A percentile compares a stretch with the other conserved stretches of the same genome.
Conservation (phyloP, 1,140 invertebrate species). For the Coelopa frigida region DNA sequence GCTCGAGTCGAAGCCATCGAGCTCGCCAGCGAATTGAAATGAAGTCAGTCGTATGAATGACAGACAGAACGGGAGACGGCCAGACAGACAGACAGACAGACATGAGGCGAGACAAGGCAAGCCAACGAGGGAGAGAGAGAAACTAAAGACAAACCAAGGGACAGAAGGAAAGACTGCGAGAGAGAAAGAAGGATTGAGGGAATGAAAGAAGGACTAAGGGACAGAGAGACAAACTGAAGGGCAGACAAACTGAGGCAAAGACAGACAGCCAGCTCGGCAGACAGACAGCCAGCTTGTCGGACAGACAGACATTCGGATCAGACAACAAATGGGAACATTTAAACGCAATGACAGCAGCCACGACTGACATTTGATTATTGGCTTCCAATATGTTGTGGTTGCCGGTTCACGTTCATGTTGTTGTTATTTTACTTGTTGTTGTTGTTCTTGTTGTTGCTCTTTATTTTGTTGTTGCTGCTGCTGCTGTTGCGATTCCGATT, state of each 20-base stretch:
- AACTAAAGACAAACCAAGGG: neutral
- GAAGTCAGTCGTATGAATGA: constrained; percentile 4
- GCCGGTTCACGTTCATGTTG: too few species aligned
- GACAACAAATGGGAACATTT: constrained; percentile 3
- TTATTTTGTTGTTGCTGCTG: too few species aligned
- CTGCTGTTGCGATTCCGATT: too few species aligned
- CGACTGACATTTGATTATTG: constrained; percentile 44
- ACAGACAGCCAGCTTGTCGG: neutral
- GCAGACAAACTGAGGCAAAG: neutral
- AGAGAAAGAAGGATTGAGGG: neutral
- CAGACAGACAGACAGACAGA: constrained; percentile 1
- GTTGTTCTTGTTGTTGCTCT: too few species aligned
- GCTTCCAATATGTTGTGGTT: constrained; percentile 44
- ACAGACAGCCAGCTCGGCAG: neutral
- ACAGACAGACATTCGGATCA: neutral
- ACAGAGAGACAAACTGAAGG: neutral
- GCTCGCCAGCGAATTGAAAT: constrained; percentile 6
- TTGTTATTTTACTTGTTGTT: too few species aligned
- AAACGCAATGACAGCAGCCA: constrained; percentile 11
- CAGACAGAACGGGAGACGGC: too few species aligned
- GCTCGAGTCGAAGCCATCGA: too few species aligned
- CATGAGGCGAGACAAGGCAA: neutral
- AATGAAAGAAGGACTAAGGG: too few species aligned
- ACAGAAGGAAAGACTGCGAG: neutral
- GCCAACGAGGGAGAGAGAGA: neutral